These are phyloP conservation scores for Microcaecilia unicolor DNA, from an alignment of 2,797 vertebrate species.

Conservation along the genomic window DNA sequence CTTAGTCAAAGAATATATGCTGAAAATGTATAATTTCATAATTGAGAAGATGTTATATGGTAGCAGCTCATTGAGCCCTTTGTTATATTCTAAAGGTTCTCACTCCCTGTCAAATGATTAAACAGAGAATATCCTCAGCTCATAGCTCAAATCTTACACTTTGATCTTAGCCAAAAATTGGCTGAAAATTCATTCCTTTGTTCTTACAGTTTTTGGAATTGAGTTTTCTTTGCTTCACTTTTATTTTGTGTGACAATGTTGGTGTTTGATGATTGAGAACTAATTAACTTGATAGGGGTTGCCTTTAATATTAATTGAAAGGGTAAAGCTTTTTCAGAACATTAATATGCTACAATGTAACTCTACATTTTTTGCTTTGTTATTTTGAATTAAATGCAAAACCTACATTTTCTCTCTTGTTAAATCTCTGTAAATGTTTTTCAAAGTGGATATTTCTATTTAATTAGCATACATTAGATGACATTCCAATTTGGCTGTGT, in stretches of 20 bases:
- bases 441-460: conserved; percentile 52
- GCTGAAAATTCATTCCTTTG: too few relatives aligned
- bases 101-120: too few relatives aligned
- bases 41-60: too few relatives aligned
- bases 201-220: too few relatives aligned
- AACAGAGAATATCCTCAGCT: too few relatives aligned
- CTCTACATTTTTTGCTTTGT: conserved; percentile 32
- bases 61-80: too few relatives aligned
- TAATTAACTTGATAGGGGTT: conserved; percentile 38
- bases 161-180: too few relatives aligned
- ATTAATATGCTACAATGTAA: conserved; percentile 36
- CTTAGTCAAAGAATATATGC: too few relatives aligned
- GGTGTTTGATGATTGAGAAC: conserved; percentile 41
- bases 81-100: too few relatives aligned
- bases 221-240: conserved; percentile 31
- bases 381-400: conserved; percentile 45
- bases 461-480: conserved; percentile 46
- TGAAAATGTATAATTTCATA: too few relatives aligned
- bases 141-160: too few relatives aligned
- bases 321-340: conserved; percentile 45
- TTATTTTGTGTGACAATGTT: too few relatives aligned
- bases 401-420: conserved; percentile 41
- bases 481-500: conserved; percentile 43
- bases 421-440: conserved; percentile 45
- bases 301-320: conserved; percentile 50